phyloP scores from a whole-genome alignment of 2,113 vertebrate genomes.

The Acanthisitta chloris region DNA sequence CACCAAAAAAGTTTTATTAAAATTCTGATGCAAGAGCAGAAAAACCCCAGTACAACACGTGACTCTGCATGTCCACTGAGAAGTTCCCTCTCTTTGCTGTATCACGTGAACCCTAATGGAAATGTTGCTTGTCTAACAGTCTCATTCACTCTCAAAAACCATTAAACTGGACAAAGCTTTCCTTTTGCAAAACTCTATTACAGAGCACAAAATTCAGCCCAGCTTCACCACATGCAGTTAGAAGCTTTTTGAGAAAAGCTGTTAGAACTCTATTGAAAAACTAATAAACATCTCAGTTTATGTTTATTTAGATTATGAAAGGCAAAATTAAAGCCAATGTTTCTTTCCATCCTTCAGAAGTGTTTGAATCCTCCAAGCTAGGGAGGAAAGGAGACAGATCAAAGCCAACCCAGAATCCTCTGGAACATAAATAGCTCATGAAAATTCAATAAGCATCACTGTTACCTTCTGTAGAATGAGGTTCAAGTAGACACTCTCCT shows the following conservation, averaged over 20 bases:
- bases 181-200: not conserved
- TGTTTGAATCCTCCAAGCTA: not conserved
- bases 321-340: not conserved
- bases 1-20: not conserved
- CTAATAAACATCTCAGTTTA: not conserved
- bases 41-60: not conserved
- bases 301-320: not conserved
- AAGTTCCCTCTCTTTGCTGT: not conserved
- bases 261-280: not conserved
- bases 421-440: not conserved
- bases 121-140: not conserved
- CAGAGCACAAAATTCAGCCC: not conserved
- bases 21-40: not conserved
- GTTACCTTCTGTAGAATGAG: slow-evolving; percentile 95
- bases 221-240: not conserved
- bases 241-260: not conserved
- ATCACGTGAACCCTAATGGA: not conserved
- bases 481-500: slow-evolving; percentile 97
- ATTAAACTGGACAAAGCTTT: not conserved
- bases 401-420: not conserved
- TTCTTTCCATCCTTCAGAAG: not conserved
- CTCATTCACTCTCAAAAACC: not conserved
- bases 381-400: not conserved
- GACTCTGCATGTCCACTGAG: not conserved
- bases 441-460: not conserved